These are phyloP conservation scores for Rhinogobio ventralis DNA, from an alignment of 2,797 vertebrate species.

Conservation along the genomic window DNA sequence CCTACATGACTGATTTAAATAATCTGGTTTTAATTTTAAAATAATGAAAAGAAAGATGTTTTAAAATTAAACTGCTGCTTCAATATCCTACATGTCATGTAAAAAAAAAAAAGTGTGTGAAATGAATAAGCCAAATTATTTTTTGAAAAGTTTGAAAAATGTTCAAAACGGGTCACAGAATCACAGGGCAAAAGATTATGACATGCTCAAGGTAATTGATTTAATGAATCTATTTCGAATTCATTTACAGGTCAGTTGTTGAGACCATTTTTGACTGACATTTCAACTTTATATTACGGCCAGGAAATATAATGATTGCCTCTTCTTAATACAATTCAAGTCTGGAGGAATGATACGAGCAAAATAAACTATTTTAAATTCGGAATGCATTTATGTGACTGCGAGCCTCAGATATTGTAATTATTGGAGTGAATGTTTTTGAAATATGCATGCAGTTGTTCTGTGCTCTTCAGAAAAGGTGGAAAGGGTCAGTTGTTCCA, in stretches of 20 bases:
- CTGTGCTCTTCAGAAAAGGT: constrained; percentile 29
- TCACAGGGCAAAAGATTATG: constrained; percentile 68
- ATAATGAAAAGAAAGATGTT: neutral
- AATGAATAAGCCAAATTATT: neutral
- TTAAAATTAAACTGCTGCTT: neutral
- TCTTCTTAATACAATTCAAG: neutral
- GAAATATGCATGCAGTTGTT: constrained; percentile 6
- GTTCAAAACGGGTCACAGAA: constrained; percentile 15
- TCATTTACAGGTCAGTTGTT: constrained; percentile 77
- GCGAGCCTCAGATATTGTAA: neutral
- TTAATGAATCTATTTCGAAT: constrained; percentile 84
- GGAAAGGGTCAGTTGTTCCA: constrained; percentile 36
- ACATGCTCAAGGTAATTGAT: constrained; percentile 84
- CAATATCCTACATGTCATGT: neutral
- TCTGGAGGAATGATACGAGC: neutral
- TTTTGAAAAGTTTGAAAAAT: neutral
- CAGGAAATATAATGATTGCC: constrained; percentile 67
- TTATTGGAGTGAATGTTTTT: constrained; percentile 5
- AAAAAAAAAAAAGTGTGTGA: neutral
- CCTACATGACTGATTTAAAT: too few species aligned
- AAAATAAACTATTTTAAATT: neutral
- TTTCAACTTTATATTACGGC: constrained; percentile 81
- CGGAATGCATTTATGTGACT: neutral
- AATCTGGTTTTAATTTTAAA: neutral
- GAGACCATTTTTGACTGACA: constrained; percentile 75